phyloP scores from a whole-genome alignment of 2,113 vertebrate species.

The Ranitomeya variabilis region DNA sequence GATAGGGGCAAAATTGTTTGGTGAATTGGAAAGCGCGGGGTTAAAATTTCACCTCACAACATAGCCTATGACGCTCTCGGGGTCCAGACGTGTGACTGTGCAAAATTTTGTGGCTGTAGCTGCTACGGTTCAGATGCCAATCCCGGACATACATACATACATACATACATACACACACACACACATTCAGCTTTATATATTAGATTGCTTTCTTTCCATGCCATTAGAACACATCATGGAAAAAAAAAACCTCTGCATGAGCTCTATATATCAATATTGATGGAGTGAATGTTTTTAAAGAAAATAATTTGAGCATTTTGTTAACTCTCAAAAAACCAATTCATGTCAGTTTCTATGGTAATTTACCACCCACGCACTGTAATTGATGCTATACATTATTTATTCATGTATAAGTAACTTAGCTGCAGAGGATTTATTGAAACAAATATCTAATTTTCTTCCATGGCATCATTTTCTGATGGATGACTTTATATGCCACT shows the following conservation, averaged over 20 bases:
- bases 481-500: constrained; percentile 19
- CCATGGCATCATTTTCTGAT: constrained; percentile 15
- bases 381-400: constrained; percentile 26
- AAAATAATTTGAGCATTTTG: background rate
- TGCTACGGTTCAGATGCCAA: too few relatives aligned
- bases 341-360: constrained; percentile 27
- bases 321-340: constrained; percentile 10
- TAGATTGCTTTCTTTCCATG: background rate
- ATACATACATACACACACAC: too few relatives aligned
- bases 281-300: constrained; percentile 4
- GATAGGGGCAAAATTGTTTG: too few relatives aligned
- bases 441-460: constrained; percentile 21
- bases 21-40: too few relatives aligned
- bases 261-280: background rate
- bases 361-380: constrained; percentile 34
- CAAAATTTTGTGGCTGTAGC: too few relatives aligned
- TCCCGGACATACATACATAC: too few relatives aligned
- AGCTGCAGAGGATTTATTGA: constrained; percentile 2
- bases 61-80: too few relatives aligned
- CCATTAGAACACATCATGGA: background rate
- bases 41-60: too few relatives aligned
- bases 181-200: background rate
- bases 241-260: background rate
- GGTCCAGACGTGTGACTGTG: too few relatives aligned
- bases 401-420: constrained; percentile 27